phyloP scores from a whole-genome alignment of 1,140 invertebrate species.

The Bombus polaris region DNA sequence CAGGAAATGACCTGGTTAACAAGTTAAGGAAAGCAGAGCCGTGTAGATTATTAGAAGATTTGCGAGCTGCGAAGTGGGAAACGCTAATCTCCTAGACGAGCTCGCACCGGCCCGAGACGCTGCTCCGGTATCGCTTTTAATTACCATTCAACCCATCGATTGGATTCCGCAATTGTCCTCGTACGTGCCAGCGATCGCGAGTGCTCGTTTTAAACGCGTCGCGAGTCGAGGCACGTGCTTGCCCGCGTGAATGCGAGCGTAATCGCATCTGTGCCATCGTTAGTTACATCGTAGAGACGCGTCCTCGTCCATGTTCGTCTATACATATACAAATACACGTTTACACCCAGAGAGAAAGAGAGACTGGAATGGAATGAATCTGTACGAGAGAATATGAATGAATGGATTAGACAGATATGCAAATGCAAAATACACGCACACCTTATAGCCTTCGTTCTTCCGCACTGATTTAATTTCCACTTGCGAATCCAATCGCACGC shows the following conservation, averaged over 20 bases:
- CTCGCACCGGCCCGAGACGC: constrained; percentile 16
- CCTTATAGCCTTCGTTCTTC: constrained; percentile 27
- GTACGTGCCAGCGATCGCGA: constrained; percentile 19
- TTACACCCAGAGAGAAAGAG: constrained; percentile 25
- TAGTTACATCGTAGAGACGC: constrained; percentile 24
- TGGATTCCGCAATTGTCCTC: constrained; percentile 37
- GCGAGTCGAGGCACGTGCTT: constrained; percentile 22
- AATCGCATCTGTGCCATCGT: constrained; percentile 42
- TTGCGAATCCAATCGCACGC: constrained; percentile 37
- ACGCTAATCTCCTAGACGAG: constrained; percentile 18
- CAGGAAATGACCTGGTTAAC: background rate
- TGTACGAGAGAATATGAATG: background rate
- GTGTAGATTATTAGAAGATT: background rate
- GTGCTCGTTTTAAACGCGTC: constrained; percentile 26
- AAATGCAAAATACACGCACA: constrained; percentile 30
- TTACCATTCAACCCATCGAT: constrained; percentile 35
- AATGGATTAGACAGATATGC: constrained; percentile 7
- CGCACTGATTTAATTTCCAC: constrained; percentile 31
- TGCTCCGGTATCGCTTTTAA: constrained; percentile 56
- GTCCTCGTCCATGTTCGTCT: constrained; percentile 16
- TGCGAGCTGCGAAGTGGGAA: background rate
- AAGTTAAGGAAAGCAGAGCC: background rate
- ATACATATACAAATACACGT: background rate
- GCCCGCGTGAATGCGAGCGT: constrained; percentile 24
- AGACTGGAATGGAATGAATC: background rate